phyloP scores from a whole-genome alignment of 2,797 vertebrate genomes.

The Danio tinwini region DNA sequence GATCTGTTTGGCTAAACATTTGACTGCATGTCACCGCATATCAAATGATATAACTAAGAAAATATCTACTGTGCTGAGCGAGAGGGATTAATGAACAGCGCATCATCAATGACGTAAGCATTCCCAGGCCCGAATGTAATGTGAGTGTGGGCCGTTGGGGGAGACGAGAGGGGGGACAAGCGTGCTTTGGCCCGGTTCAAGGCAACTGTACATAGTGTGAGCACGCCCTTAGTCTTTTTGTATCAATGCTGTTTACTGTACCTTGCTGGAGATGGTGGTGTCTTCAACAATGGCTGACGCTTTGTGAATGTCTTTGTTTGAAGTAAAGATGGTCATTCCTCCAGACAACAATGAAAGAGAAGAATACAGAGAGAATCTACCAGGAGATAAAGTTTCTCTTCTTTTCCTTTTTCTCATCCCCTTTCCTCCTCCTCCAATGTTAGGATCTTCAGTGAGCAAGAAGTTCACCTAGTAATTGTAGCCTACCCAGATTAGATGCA shows the following conservation, averaged over 20 bases:
- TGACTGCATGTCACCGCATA: too few species aligned
- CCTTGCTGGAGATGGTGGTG: slow-evolving; percentile 77
- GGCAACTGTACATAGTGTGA: too few species aligned
- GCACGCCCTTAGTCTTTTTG: too few species aligned
- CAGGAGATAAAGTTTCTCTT: slow-evolving; percentile 73
- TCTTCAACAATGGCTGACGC: slow-evolving; percentile 84
- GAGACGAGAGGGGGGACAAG: too few species aligned
- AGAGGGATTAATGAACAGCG: too few species aligned
- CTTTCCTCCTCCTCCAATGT: slow-evolving; percentile 43
- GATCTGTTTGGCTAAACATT: too few species aligned
- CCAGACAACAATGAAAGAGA: slow-evolving; percentile 82
- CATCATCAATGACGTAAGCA: too few species aligned
- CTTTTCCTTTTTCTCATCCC: slow-evolving; percentile 61
- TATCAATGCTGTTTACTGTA: slow-evolving; percentile 40
- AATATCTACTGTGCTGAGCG: too few species aligned
- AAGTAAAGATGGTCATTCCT: slow-evolving; percentile 87
- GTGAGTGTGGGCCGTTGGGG: too few species aligned
- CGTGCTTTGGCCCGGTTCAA: too few species aligned
- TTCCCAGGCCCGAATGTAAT: too few species aligned
- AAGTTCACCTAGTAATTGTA: slow-evolving; percentile 81
- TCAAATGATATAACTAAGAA: too few species aligned
- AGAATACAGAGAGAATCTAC: slow-evolving; percentile 84
- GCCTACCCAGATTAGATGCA: not conserved
- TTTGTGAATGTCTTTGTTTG: slow-evolving; percentile 80
- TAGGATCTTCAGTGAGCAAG: slow-evolving; percentile 85